Percentiles rank a stretch among this genome's conserved stretches.
phyloP scores from a whole-genome alignment of 1,140 invertebrate genomes.

The Trichoplusia ni region DNA sequence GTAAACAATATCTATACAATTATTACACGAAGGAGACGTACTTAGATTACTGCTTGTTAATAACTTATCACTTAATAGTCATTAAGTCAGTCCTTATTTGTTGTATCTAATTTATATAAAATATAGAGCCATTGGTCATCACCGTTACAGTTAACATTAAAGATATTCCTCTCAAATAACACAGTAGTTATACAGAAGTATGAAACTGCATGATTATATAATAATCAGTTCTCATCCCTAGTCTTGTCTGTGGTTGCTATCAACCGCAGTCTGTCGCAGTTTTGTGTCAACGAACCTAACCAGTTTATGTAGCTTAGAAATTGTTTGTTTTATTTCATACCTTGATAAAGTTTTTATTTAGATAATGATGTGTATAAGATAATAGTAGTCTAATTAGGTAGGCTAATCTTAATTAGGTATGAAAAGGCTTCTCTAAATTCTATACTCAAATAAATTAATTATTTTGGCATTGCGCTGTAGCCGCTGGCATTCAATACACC shows the following conservation, averaged over 20 bases:
- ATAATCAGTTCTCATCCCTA: constrained; percentile 7
- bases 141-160: not conserved
- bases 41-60: too few species aligned
- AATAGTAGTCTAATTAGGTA: too few species aligned
- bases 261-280: constrained; percentile 46
- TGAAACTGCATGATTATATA: constrained; percentile 6
- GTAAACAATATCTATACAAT: too few species aligned
- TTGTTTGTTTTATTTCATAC: constrained; percentile 30
- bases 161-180: constrained; percentile 8
- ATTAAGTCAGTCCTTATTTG: too few species aligned
- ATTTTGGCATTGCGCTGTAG: too few species aligned
- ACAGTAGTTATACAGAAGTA: constrained; percentile 1
- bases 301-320: constrained; percentile 53
- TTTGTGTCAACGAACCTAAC: constrained; percentile 65
- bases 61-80: too few species aligned
- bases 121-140: not conserved
- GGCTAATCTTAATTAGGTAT: too few species aligned
- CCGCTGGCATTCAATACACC: too few species aligned
- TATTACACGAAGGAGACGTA: too few species aligned
- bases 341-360: constrained; percentile 29
- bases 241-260: constrained; percentile 23
- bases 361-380: too few species aligned
- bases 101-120: not conserved
- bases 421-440: too few species aligned
- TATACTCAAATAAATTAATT: too few species aligned